A percentile compares a stretch with the other conserved stretches of the same genome.
These are phyloP conservation scores for Bos indicus DNA, from an alignment of 2,113 vertebrate species.

Conservation along the genomic window DNA sequence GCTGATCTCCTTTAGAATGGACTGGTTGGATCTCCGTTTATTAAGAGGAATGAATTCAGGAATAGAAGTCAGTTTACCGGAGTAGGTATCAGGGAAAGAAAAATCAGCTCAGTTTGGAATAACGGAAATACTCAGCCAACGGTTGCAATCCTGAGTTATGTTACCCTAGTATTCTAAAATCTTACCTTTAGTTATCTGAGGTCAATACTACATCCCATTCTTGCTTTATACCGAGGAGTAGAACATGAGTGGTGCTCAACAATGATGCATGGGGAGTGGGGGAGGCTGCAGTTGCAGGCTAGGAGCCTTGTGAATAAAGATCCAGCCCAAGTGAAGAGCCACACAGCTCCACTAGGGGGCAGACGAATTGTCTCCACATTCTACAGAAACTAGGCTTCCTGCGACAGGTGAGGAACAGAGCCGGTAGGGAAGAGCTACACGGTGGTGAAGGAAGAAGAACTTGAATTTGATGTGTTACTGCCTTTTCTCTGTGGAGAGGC, in stretches of 20 bases:
- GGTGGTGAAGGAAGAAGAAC: neutral
- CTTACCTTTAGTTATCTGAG: neutral
- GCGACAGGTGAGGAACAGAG: neutral
- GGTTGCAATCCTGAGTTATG: neutral
- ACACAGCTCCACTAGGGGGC: neutral
- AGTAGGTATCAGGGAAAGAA: neutral
- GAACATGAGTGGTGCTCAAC: fast-evolving
- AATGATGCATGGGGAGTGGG: too few species aligned
- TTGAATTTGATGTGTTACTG: neutral
- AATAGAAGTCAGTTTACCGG: neutral
- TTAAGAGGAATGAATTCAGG: neutral
- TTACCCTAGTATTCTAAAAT: neutral
- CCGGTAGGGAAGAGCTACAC: neutral
- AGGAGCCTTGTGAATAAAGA: neutral
- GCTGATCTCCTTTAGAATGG: too few species aligned
- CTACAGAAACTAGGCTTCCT: neutral
- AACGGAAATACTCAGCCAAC: neutral
- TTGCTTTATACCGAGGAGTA: neutral
- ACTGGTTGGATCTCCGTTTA: neutral
- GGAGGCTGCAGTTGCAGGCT: neutral
- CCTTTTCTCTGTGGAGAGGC: neutral
- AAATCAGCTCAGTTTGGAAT: neutral
- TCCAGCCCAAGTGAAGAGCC: neutral
- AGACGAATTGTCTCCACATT: neutral
- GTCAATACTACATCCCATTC: neutral